Percentiles rank a stretch among this genome's conserved stretches.
Evolutionary conservation across 2,888 invertebrate species (phyloP).

Genomic region (Xestia sexstrigata): DNA sequence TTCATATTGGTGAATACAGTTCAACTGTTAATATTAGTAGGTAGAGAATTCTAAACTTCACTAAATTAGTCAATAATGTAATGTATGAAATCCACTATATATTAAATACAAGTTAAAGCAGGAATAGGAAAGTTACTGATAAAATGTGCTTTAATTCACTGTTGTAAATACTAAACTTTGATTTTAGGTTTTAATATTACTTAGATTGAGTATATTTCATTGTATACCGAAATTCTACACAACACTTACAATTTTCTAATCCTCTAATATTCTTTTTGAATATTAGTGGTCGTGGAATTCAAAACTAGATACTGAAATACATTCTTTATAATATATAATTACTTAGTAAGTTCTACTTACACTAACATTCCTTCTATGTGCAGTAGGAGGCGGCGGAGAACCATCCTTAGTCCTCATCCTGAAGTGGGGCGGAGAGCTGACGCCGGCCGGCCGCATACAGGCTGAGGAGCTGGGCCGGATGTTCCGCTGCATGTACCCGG

Average conservation of each 20-base stretch:
- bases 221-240: neutral
- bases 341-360: neutral
- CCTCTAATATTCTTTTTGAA: neutral
- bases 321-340: no score
- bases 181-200: neutral
- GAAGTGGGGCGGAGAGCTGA: constrained; percentile 99
- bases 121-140: neutral
- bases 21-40: neutral
- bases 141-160: neutral
- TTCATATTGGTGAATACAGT: neutral
- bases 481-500: constrained; percentile 99
- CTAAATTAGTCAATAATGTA: neutral
- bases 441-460: constrained; percentile 99
- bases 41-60: neutral
- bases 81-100: neutral
- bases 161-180: neutral
- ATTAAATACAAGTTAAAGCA: neutral
- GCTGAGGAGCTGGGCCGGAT: constrained; percentile 99
- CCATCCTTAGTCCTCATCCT: constrained; percentile 98
- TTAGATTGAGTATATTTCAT: neutral
- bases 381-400: constrained; percentile 95
- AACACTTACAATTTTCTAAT: neutral
- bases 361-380: constrained; percentile 4
- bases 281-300: neutral
- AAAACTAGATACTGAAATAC: neutral